These are phyloP conservation scores for Dione vanillae DNA, from an alignment of 2,888 invertebrate genomes.

Conservation along the genomic window DNA sequence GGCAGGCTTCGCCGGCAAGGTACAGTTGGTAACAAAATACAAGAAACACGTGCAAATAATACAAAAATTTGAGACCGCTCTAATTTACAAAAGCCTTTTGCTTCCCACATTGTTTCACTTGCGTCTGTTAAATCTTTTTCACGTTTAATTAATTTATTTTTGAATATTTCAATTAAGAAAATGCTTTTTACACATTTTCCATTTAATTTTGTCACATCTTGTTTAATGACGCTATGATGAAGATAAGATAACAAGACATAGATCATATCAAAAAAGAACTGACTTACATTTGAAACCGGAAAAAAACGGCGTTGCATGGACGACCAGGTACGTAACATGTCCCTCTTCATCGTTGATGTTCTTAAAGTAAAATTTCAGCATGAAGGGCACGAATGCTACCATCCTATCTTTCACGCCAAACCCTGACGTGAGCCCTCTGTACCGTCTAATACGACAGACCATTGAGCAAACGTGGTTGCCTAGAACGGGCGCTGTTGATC, in stretches of 20 bases:
- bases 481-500: slow-evolving; percentile 48
- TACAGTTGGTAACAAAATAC: slow-evolving; percentile 3
- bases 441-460: slow-evolving; percentile 85
- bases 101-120: not conserved
- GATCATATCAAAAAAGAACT: not conserved
- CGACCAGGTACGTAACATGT: slow-evolving; percentile 86
- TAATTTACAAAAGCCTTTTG: not conserved
- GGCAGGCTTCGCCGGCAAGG: not conserved
- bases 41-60: not conserved
- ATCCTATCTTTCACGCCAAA: slow-evolving; percentile 85
- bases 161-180: no score
- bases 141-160: not conserved
- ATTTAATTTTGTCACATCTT: no score
- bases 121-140: not conserved
- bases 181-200: no score
- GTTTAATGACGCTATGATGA: no score
- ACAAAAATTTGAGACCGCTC: not conserved
- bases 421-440: slow-evolving; percentile 85
- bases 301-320: slow-evolving; percentile 89
- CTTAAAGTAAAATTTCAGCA: slow-evolving; percentile 88
- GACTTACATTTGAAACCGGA: slow-evolving; percentile 91
- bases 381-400: slow-evolving; percentile 88
- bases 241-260: not conserved
- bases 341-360: slow-evolving; percentile 81
- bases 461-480: slow-evolving; percentile 56